These are phyloP conservation scores for Napeogenes sylphis DNA, from an alignment of 2,888 invertebrate genomes.

Conservation along the genomic window DNA sequence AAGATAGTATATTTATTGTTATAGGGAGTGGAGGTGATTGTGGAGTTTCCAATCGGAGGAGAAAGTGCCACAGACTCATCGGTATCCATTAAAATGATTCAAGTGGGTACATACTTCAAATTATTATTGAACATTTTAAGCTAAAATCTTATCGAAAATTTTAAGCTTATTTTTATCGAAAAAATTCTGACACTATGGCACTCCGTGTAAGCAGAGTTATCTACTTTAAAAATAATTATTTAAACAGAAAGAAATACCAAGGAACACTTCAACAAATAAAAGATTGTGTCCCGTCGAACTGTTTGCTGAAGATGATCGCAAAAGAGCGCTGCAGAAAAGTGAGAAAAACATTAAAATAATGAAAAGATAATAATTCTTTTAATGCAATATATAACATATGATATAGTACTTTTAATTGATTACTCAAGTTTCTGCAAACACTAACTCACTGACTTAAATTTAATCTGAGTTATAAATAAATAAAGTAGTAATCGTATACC, in stretches of 20 bases:
- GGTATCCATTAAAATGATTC: constrained; percentile 41
- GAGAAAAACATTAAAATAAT: background rate
- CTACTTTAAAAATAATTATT: background rate
- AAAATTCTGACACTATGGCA: no score
- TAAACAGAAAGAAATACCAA: background rate
- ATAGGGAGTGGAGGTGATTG: constrained; percentile 50
- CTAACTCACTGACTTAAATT: no score
- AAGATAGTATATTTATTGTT: no score
- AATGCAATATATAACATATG: constrained; percentile 4
- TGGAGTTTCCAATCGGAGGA: constrained; percentile 51
- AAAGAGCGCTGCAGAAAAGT: constrained; percentile 24
- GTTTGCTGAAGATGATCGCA: constrained; percentile 28
- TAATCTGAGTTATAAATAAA: no score
- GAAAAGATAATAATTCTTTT: background rate
- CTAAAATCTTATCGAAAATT: no score
- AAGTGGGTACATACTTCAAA: constrained; percentile 37
- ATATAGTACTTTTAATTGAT: no score
- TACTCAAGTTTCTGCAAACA: no score
- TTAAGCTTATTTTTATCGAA: no score
- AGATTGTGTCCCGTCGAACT: constrained; percentile 15
- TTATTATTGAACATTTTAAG: no score
- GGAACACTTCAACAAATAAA: background rate
- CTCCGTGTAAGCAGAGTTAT: no score
- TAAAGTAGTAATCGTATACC: no score
- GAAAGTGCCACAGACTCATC: constrained; percentile 34